phyloP scores from a whole-genome alignment of 92 coral and sea anemone species.

The Hydrozoanthus gracilis region DNA sequence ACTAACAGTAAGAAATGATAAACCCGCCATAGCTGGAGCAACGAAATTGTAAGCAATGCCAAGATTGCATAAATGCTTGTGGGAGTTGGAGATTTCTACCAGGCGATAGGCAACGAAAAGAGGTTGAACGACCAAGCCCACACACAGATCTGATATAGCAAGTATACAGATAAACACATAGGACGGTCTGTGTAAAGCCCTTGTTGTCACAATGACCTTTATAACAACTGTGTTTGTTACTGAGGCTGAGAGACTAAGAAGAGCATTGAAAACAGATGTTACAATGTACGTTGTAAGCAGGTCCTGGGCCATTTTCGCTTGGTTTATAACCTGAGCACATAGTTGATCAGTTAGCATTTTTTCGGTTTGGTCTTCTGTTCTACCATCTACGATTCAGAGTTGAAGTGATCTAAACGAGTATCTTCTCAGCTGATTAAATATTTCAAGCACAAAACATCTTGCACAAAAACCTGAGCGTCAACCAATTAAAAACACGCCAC shows the following conservation, averaged over 20 bases:
- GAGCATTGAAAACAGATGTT: slow-evolving; percentile 17
- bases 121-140: slow-evolving; percentile 19
- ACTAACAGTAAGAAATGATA: slow-evolving; percentile 19
- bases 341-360: slow-evolving; percentile 13
- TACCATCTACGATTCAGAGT: neutral
- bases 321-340: slow-evolving; percentile 3
- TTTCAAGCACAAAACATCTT: too few species aligned
- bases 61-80: neutral
- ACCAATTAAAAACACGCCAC: too few species aligned
- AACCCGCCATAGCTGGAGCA: slow-evolving; percentile 31
- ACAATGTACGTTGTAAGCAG: neutral
- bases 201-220: slow-evolving; percentile 3
- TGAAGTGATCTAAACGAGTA: too few species aligned
- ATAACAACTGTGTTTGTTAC: neutral
- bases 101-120: slow-evolving; percentile 5
- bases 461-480: too few species aligned
- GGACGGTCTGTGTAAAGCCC: slow-evolving; percentile 8
- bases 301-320: neutral
- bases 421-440: too few species aligned
- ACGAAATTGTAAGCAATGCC: slow-evolving; percentile 6
- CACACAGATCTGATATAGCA: slow-evolving; percentile 18
- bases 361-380: neutral
- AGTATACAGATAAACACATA: neutral
- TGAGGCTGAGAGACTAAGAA: neutral
- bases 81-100: neutral